phyloP scores from a whole-genome alignment of 2,113 vertebrate genomes.

The Colossoma macropomum region DNA sequence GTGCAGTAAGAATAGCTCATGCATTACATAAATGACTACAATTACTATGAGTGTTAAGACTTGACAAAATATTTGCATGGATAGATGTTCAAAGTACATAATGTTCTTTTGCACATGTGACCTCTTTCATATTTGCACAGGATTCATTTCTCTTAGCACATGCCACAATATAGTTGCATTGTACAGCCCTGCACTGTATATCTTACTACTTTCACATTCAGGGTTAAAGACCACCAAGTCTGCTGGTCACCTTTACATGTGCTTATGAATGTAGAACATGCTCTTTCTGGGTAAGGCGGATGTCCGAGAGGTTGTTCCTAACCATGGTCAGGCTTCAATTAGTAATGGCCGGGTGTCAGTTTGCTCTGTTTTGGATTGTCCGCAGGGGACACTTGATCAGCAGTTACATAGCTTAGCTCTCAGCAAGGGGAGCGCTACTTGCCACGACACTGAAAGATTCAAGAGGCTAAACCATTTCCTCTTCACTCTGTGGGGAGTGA shows the following conservation, averaged over 20 bases:
- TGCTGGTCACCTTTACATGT: background rate
- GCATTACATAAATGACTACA: too few relatives aligned
- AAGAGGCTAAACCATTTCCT: slow-evolving; percentile 59
- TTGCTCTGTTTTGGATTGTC: slow-evolving; percentile 71
- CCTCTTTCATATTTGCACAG: too few relatives aligned
- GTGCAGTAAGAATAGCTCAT: too few relatives aligned
- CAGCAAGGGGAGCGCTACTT: slow-evolving; percentile 55
- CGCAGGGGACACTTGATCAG: slow-evolving; percentile 66
- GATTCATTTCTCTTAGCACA: too few relatives aligned
- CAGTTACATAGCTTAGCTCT: slow-evolving; percentile 57
- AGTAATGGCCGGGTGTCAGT: slow-evolving; percentile 80
- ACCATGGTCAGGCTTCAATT: slow-evolving; percentile 77
- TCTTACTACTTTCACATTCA: background rate
- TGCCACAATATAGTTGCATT: too few relatives aligned
- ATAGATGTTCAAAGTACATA: too few relatives aligned
- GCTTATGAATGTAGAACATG: background rate
- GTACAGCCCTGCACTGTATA: background rate
- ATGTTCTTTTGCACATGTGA: too few relatives aligned
- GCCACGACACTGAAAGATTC: slow-evolving; percentile 62
- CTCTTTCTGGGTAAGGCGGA: slow-evolving; percentile 62
- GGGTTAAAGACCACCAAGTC: background rate
- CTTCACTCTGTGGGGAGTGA: background rate
- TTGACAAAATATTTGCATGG: too few relatives aligned
- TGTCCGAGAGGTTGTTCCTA: slow-evolving; percentile 65
- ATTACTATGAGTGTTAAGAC: too few relatives aligned